Evolutionary conservation across 2,113 vertebrate genomes (phyloP).

Genomic region (Protobothrops flavoviridis): DNA sequence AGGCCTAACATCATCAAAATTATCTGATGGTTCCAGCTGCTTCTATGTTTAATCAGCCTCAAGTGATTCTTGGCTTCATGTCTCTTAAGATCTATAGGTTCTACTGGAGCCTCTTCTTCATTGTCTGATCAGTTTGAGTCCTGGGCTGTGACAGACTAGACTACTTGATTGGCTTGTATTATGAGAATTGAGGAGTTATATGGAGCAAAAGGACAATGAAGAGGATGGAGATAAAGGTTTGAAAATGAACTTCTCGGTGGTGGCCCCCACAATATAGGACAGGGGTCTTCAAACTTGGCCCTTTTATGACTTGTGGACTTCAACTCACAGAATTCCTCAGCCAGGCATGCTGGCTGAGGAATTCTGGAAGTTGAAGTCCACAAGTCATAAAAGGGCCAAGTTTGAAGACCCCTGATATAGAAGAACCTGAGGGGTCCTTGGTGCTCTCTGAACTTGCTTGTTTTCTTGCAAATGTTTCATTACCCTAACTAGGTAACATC

Average conservation of each 20-base stretch:
- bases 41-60: not conserved
- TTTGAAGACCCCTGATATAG: no score
- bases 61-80: not conserved
- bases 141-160: not conserved
- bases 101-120: not conserved
- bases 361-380: no score
- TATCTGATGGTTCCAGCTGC: not conserved
- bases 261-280: not conserved
- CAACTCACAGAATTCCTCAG: no score
- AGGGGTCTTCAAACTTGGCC: no score
- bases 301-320: no score
- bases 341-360: no score
- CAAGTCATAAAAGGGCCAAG: no score
- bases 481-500: no score
- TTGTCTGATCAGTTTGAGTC: not conserved
- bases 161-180: not conserved
- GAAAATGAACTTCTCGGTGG: not conserved
- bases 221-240: not conserved
- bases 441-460: no score
- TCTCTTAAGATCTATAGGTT: not conserved
- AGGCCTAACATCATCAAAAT: not conserved
- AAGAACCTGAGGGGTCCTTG: no score
- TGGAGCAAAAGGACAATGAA: not conserved
- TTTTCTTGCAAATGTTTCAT: no score
- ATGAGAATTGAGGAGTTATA: not conserved